Evolutionary conservation across 2,888 invertebrate genomes (phyloP), one percentile per base, ranked within the genome.

Genomic region (Chirona hameri): DNA sequence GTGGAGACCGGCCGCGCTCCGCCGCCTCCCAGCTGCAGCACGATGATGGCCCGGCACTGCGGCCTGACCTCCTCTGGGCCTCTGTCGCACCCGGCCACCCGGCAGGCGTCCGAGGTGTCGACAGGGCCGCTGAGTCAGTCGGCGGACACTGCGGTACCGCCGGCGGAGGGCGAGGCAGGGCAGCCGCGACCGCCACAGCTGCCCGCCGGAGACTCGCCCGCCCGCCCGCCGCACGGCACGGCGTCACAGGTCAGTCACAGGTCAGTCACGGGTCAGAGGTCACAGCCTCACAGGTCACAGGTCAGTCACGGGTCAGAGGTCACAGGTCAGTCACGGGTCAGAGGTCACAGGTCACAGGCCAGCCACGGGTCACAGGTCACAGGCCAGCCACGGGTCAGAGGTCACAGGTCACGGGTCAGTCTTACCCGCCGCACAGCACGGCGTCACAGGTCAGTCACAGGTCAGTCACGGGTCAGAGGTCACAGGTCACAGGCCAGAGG

Each of bases 21-120:
- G 39, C 39, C 93, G 87, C 94, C 93, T 87, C 93, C 93, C 87
- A 93, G 93, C 88, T 90, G 94, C 83, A 91, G 93, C 83, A 93
- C 93, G 48, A 39, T 18, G n/a, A 12, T 18, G 52, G 93, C 93
- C 87, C 89, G 94, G 85, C 91, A 92, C 84, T 83, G 83, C 27
- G 84, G 84, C 52, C 84, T 85, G 29, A 91, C 91, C 85, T 92
- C 93, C 82, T 90, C 87, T 89, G 90, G 86, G 90, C 92, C 87
- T 90, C 91, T 87, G 89, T 76, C 76, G 1, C 46, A 24, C 15
- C 89, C 86, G 88, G 88, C 87, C 83, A 87, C 87, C 31, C 60
- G 84, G 12, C 82, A 82, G 14, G 82, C 83, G 80, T 69, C 83
- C 60, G 81, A 79, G 31, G 39, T 29, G 52, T 76, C 79, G 31